A percentile compares a stretch with the other conserved stretches of the same genome.
Evolutionary conservation across 2,797 vertebrate species (phyloP).

Genomic region (Benthosema pterotum): DNA sequence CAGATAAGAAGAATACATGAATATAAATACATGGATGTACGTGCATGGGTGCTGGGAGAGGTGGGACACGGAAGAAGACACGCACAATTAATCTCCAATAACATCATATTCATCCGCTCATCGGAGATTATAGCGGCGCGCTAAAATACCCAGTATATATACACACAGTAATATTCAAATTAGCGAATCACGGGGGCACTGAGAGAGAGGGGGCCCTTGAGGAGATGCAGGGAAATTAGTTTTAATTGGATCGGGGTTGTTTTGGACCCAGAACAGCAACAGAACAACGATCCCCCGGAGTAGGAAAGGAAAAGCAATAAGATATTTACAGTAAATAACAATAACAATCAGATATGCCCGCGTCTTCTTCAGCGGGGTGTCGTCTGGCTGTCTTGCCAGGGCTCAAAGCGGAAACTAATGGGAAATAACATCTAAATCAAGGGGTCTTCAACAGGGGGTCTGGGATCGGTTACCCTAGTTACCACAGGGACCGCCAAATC

Average conservation of each 20-base stretch:
- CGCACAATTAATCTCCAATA: not conserved
- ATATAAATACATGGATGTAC: conserved; percentile 10
- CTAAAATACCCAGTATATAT: conserved; percentile 2
- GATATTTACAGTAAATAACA: conserved; percentile 34
- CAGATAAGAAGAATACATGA: conserved; percentile 31
- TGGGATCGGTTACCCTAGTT: too few relatives aligned
- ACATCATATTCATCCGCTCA: not conserved
- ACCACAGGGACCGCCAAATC: too few relatives aligned
- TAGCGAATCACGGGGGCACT: conserved; percentile 15
- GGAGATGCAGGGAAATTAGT: conserved; percentile 31
- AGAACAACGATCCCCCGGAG: not conserved
- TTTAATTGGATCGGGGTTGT: conserved; percentile 27
- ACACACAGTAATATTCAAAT: conserved; percentile 23
- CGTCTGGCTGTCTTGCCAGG: not conserved
- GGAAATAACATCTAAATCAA: too few relatives aligned
- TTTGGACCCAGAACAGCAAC: not conserved
- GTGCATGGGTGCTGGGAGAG: conserved; percentile 1
- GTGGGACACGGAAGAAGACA: not conserved
- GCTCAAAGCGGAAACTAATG: too few relatives aligned
- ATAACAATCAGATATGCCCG: conserved; percentile 21
- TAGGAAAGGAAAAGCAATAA: conserved; percentile 15
- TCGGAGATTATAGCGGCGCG: conserved; percentile 12
- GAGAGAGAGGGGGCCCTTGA: conserved; percentile 15
- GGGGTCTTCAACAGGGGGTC: too few relatives aligned
- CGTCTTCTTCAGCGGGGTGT: conserved; percentile 27